Evolutionary conservation across 1,140 invertebrate species (phyloP).

Genomic region (Eulimnadia texana): DNA sequence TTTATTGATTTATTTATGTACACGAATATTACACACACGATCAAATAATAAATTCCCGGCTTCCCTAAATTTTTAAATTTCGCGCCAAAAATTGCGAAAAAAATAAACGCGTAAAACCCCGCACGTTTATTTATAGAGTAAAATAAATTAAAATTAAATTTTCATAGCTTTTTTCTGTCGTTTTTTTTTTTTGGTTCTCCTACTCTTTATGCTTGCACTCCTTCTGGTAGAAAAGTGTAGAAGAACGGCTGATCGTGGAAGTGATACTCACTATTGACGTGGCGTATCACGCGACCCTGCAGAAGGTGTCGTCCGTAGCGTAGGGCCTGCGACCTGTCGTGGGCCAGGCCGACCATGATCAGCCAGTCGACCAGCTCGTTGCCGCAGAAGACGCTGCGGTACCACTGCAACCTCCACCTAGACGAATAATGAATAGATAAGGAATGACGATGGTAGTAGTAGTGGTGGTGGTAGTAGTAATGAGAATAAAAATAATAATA

Average conservation of each 20-base stretch:
- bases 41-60: no score
- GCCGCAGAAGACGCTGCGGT: constrained; percentile 66
- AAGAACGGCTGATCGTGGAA: constrained; percentile 44
- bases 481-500: no score
- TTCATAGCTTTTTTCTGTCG: no score
- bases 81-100: neutral
- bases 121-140: neutral
- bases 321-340: constrained; percentile 56
- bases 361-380: constrained; percentile 74
- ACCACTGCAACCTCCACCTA: constrained; percentile 54
- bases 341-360: constrained; percentile 54
- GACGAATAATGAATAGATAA: constrained; percentile 6
- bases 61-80: neutral
- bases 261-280: constrained; percentile 64
- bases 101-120: neutral
- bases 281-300: constrained; percentile 63
- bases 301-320: constrained; percentile 68
- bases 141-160: no score
- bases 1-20: neutral
- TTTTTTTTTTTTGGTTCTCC: no score
- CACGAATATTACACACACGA: neutral
- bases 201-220: neutral
- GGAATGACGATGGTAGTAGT: no score
- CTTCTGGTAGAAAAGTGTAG: constrained; percentile 26
- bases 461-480: no score